Evolutionary conservation across 2,113 vertebrate species (phyloP).

Genomic region (Pelusios castaneus): DNA sequence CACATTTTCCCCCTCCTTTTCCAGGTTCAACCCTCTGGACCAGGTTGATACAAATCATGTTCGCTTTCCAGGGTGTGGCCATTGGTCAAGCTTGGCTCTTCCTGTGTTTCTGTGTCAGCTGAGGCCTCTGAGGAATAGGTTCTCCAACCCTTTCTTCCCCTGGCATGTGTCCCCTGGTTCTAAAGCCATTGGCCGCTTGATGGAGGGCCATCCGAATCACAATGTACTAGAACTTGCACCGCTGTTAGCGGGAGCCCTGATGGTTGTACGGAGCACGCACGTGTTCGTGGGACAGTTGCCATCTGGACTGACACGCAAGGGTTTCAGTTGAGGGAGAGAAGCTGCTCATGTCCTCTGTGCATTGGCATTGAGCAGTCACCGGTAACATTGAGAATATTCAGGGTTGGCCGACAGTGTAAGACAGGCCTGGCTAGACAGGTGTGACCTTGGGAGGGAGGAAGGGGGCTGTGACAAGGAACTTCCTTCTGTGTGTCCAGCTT

Average conservation of each 20-base stretch:
- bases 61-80: neutral
- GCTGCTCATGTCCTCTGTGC: neutral
- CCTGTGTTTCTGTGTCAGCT: neutral
- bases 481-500: rapidly evolving
- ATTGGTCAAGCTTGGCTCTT: neutral
- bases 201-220: neutral
- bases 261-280: rapidly evolving
- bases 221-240: neutral
- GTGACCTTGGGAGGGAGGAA: rapidly evolving
- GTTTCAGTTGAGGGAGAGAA: too few species aligned
- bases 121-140: neutral
- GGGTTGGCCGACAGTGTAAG: neutral
- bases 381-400: neutral
- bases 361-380: neutral
- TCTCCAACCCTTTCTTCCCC: neutral
- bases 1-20: neutral
- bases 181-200: neutral
- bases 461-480: neutral
- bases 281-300: neutral
- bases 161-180: too few species aligned
- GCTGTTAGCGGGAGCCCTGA: rapidly evolving
- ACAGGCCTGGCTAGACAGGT: neutral
- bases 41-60: neutral
- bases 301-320: neutral
- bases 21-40: neutral